Conservation (phyloP, 2,797 vertebrate species). For the Leptodactylus fallax region DNA sequence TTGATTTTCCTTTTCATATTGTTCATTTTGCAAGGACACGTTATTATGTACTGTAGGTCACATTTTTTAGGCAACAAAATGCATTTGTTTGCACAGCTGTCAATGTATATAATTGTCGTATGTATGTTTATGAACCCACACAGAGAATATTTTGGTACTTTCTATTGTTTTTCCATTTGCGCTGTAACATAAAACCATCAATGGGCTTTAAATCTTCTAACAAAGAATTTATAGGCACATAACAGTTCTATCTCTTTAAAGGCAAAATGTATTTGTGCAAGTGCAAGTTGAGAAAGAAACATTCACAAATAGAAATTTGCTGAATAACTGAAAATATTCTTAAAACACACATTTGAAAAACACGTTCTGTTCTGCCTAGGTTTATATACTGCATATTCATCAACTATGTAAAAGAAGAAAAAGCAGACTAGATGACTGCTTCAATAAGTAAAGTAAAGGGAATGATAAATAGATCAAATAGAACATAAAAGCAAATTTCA, state of each 20-base stretch:
- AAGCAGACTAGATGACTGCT: not conserved
- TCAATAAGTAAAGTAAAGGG: not conserved
- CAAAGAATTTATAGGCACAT: not conserved
- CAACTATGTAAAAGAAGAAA: not conserved
- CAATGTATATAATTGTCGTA: not conserved
- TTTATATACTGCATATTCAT: constrained; percentile 2
- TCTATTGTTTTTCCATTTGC: not conserved
- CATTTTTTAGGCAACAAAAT: not conserved
- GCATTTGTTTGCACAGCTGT: not conserved
- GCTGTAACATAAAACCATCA: constrained; percentile 21
- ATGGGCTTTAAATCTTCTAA: not conserved
- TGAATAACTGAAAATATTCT: not conserved
- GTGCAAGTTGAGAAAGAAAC: not conserved
- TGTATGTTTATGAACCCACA: not conserved
- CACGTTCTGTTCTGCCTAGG: not conserved
- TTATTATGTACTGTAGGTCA: not conserved
- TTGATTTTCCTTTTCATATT: not conserved
- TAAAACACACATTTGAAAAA: not conserved
- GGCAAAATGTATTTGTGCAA: not conserved
- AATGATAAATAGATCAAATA: not conserved
- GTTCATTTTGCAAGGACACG: not conserved
- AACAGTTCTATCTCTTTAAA: constrained; percentile 6
- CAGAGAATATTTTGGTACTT: not conserved
- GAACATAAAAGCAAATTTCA: not conserved
- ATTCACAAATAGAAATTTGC: not conserved